phyloP scores from a whole-genome alignment of 2,888 invertebrate species.

The Phymatocera aterrima region DNA sequence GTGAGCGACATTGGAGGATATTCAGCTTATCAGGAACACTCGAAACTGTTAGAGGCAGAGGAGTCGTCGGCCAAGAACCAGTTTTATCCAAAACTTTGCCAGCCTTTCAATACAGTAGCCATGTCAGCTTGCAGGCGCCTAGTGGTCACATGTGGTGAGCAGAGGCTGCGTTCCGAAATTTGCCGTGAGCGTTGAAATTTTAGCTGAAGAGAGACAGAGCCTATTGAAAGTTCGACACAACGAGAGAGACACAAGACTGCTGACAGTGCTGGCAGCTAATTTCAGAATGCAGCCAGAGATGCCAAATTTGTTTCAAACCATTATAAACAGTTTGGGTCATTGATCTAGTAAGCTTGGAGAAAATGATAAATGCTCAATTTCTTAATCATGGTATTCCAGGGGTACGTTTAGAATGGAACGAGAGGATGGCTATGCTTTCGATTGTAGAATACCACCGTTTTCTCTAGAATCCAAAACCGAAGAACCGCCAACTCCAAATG shows the following conservation, averaged over 20 bases:
- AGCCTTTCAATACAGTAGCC: conserved; percentile 98
- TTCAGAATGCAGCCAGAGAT: too few species aligned
- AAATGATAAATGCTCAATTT: conserved; percentile 6
- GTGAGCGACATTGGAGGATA: conserved; percentile 99
- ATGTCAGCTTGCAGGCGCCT: conserved; percentile 97
- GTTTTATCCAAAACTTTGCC: conserved; percentile 90
- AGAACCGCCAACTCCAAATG: conserved; percentile 74
- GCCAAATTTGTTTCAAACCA: too few species aligned
- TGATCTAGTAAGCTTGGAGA: too few species aligned
- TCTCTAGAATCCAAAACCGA: conserved; percentile 96
- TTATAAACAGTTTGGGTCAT: too few species aligned
- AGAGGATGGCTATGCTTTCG: conserved; percentile 97
- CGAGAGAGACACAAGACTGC: too few species aligned
- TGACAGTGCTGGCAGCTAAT: too few species aligned
- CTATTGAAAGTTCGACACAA: too few species aligned
- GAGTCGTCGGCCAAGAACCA: conserved; percentile 99
- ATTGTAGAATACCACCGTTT: conserved; percentile 98
- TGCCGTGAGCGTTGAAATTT: too few species aligned
- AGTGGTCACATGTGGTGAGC: conserved; percentile 98
- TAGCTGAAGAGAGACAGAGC: too few species aligned
- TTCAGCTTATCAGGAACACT: conserved; percentile 95
- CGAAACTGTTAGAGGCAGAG: conserved; percentile 95
- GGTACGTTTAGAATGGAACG: conserved; percentile 98
- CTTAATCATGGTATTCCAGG: conserved; percentile 76
- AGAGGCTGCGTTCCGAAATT: not conserved